Percentiles rank a stretch among this genome's conserved stretches.
These are phyloP conservation scores for Cynaeus angustus DNA, from an alignment of 2,888 invertebrate genomes.

Conservation along the genomic window DNA sequence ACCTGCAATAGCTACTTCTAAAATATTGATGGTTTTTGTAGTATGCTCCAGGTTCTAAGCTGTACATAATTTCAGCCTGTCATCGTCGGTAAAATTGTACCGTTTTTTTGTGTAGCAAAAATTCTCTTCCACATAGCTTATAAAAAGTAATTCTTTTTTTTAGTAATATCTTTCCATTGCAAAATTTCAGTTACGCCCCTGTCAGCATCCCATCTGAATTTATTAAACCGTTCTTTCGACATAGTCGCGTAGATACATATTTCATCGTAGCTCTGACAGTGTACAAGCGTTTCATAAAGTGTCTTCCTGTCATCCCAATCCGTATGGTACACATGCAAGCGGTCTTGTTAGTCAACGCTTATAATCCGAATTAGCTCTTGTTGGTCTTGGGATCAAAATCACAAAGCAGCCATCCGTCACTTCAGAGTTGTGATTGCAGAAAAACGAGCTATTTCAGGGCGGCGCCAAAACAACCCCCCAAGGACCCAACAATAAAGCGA, in stretches of 20 bases:
- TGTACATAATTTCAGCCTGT: too few species aligned
- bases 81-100: too few species aligned
- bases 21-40: too few species aligned
- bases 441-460: conserved; percentile 24
- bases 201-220: conserved; percentile 19
- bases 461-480: conserved; percentile 22
- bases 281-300: conserved; percentile 42
- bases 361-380: conserved; percentile 39
- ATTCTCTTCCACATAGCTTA: not conserved
- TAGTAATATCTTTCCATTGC: not conserved
- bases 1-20: too few species aligned
- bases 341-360: conserved; percentile 40
- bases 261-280: conserved; percentile 39
- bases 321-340: conserved; percentile 34
- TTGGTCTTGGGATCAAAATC: conserved; percentile 24
- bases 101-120: too few species aligned
- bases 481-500: conserved; percentile 32
- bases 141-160: not conserved
- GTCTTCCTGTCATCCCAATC: conserved; percentile 33
- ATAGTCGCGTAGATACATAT: conserved; percentile 20
- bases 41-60: too few species aligned
- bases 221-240: conserved; percentile 15
- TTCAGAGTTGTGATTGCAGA: conserved; percentile 13
- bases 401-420: conserved; percentile 24
- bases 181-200: conserved; percentile 21